Evolutionary conservation across 2,113 vertebrate genomes (phyloP).

Genomic region (Hyperopisus bebe): DNA sequence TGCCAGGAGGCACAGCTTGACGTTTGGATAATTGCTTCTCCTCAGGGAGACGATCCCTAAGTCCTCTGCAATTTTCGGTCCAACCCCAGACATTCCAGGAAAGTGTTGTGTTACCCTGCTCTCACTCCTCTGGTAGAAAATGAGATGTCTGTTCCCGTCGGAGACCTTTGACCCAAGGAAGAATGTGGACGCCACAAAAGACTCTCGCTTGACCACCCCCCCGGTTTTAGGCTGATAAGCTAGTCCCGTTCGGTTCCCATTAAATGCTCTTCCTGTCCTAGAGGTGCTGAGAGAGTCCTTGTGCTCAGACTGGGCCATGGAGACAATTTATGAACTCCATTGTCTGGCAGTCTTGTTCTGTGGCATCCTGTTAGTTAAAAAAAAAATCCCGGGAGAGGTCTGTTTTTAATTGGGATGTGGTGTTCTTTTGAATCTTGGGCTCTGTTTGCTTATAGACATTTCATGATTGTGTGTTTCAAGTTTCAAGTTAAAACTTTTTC

Average conservation of each 20-base stretch:
- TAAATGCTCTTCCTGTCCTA: neutral
- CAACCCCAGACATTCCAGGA: slow-evolving; percentile 28
- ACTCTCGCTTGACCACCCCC: neutral
- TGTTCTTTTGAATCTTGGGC: neutral
- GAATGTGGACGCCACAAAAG: slow-evolving; percentile 10
- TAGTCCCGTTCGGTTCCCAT: neutral
- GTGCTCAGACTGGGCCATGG: neutral
- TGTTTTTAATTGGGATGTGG: neutral
- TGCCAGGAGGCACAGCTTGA: slow-evolving; percentile 38
- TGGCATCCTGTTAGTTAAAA: neutral
- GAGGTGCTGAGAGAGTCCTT: neutral
- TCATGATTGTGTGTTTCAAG: neutral
- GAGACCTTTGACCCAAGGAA: slow-evolving; percentile 39
- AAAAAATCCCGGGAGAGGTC: neutral
- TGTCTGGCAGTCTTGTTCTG: neutral
- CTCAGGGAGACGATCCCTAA: slow-evolving; percentile 30
- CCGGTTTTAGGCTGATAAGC: neutral
- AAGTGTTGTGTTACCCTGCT: slow-evolving; percentile 44
- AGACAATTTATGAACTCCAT: neutral
- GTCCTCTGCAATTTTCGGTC: slow-evolving; percentile 33
- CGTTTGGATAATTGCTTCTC: slow-evolving; percentile 43
- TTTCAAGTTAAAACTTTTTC: neutral
- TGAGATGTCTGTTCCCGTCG: slow-evolving; percentile 20
- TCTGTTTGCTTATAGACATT: neutral
- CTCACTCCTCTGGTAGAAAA: neutral